Base-by-base conservation (phyloP, 2,888 invertebrate genomes). In the Eretmocerus hayati region DNA sequence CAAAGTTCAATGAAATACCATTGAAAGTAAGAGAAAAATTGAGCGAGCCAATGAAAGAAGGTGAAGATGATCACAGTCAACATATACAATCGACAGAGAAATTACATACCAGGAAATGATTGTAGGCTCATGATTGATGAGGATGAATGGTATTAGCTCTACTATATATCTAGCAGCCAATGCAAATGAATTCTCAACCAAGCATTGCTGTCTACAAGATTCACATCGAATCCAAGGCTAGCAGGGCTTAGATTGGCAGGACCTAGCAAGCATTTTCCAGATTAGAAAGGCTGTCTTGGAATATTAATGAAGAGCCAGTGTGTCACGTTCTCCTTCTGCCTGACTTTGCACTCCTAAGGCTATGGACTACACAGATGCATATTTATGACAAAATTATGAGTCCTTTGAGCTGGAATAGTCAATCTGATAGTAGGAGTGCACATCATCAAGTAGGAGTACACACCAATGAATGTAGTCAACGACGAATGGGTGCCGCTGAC, bases 381-480 rank as follows among this genome's bases (percentile, higher is more conserved):
- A n/a, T n/a, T n/a, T n/a, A n/a, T n/a, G n/a, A n/a, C n/a, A n/a
- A 38, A 38, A 38, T 2, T 22, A 41, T 18, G 15, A 43, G 19
- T 6, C 33, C 26, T 42, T 37, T 35, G 26, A 45, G 40, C 26
- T 41, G 38, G 44, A 52, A 41, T 42, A 21, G 33, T 18, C 42
- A 5, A 23, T 26, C 2, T n/a, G 22, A 30, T 35, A 32, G 9
- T n/a, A 30, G 37, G 36, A 41, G 6, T 21, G 9, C 16, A 36
- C 31, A 39, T n/a, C 15, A 33, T 5, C 8, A 43, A 21, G 21
- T 9, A 32, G 6, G 44, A 38, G 39, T 56, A 56, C 56, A 39
- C 48, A 64, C 65, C 64, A 33, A 58, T 56, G 26, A 62, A 69
- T 45, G 66, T 65, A 45, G 63, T 67, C 50, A 69, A 55, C 46